A percentile compares a stretch with the other conserved stretches of the same genome.
Evolutionary conservation across 2,888 invertebrate genomes (phyloP).

Genomic region (Lasioglossum leucozonium): DNA sequence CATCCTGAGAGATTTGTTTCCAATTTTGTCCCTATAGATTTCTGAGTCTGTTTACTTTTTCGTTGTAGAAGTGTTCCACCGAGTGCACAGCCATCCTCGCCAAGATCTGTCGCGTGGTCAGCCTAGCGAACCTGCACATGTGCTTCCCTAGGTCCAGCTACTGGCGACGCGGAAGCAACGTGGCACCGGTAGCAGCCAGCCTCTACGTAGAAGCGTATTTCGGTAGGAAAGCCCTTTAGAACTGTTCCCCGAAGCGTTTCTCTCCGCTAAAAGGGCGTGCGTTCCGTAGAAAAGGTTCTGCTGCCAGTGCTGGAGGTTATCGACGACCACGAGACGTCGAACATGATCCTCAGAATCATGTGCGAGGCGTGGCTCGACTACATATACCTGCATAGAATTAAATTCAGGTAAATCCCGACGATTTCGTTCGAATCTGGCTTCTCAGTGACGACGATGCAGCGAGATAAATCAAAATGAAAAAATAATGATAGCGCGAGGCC

Average conservation of each 20-base stretch:
- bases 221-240: constrained; percentile 84
- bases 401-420: constrained; percentile 87
- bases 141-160: constrained; percentile 90
- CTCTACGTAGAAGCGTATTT: constrained; percentile 91
- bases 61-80: constrained; percentile 88
- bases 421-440: neutral
- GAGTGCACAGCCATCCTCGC: constrained; percentile 91
- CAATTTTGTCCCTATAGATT: too few species aligned
- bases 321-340: constrained; percentile 89
- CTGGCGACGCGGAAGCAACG: constrained; percentile 86
- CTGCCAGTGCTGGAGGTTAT: constrained; percentile 92
- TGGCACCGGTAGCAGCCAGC: constrained; percentile 85
- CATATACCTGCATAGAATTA: constrained; percentile 92
- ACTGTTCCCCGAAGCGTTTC: neutral
- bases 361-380: constrained; percentile 96
- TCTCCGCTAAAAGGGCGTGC: constrained; percentile 4
- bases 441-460: neutral
- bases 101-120: constrained; percentile 90
- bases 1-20: neutral
- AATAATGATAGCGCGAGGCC: neutral
- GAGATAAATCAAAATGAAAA: neutral
- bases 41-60: neutral
- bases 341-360: constrained; percentile 92
- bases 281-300: constrained; percentile 89
- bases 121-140: constrained; percentile 92